phyloP scores from a whole-genome alignment of 2,113 vertebrate species.

The Tringa solitaria region DNA sequence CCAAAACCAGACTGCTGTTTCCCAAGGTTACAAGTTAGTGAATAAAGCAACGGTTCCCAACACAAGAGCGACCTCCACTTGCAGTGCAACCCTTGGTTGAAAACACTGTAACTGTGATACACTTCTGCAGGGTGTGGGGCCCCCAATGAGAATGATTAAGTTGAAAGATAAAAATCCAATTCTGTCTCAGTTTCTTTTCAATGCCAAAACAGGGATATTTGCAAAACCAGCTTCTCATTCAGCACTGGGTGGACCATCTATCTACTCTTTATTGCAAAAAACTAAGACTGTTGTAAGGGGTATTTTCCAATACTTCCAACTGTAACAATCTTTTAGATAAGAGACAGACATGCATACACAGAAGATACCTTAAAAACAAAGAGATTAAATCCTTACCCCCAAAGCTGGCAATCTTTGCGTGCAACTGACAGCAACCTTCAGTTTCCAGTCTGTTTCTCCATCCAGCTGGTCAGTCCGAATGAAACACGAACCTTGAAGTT shows the following conservation, averaged over 20 bases:
- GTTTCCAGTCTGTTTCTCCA: conserved; percentile 98
- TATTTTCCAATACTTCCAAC: background rate
- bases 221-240: background rate
- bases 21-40: background rate
- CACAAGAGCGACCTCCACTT: background rate
- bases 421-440: conserved; percentile 92
- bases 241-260: background rate
- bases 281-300: background rate
- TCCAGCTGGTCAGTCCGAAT: conserved; percentile 97
- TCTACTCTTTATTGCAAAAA: background rate
- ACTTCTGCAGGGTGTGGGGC: background rate
- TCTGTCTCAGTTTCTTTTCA: background rate
- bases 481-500: conserved; percentile 87
- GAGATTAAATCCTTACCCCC: conserved; percentile 77
- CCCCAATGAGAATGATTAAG: background rate
- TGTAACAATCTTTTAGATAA: background rate
- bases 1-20: background rate
- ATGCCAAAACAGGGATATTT: background rate
- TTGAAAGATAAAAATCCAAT: background rate
- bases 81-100: background rate
- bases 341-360: background rate
- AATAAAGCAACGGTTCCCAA: background rate
- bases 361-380: background rate
- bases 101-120: background rate
- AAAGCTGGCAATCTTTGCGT: conserved; percentile 91